Conservation (phyloP, 2,113 vertebrate genomes). For the Amphilophus citrinellus region DNA sequence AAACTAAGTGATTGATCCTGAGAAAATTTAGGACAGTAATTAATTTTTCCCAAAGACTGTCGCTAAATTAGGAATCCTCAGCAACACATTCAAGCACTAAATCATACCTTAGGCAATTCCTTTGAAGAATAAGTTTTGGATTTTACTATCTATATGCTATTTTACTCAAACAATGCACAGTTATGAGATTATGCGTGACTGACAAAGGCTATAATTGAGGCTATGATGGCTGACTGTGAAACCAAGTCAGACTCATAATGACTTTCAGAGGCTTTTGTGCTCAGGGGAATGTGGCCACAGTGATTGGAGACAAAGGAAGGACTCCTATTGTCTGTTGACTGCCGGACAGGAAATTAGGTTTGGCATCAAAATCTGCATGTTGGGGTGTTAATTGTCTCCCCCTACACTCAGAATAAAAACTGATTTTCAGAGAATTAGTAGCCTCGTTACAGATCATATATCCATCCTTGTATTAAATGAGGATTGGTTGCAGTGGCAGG, state of each 20-base stretch:
- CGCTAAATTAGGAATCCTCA: conserved; percentile 24
- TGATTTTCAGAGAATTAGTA: conserved; percentile 73
- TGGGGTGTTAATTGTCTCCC: conserved; percentile 65
- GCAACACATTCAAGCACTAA: neutral
- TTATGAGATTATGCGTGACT: conserved; percentile 56
- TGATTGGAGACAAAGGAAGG: conserved; percentile 41
- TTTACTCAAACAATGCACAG: conserved; percentile 50
- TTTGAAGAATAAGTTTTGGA: neutral
- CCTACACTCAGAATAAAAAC: conserved; percentile 51
- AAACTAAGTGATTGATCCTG: conserved; percentile 49
- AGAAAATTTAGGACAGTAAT: conserved; percentile 30
- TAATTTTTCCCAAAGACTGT: conserved; percentile 8
- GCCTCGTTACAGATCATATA: conserved; percentile 70
- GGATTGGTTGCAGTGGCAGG: conserved; percentile 66
- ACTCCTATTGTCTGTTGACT: conserved; percentile 47
- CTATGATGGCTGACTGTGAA: conserved; percentile 51
- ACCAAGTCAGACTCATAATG: conserved; percentile 55
- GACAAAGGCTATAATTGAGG: conserved; percentile 59
- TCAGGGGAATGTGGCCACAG: conserved; percentile 46
- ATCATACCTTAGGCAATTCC: conserved; percentile 12
- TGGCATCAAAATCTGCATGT: conserved; percentile 55
- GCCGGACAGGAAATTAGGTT: conserved; percentile 62
- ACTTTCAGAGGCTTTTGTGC: conserved; percentile 65
- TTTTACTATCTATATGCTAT: conserved; percentile 34
- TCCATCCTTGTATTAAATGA: conserved; percentile 70